Evolutionary conservation across 2,888 invertebrate genomes (phyloP).

Genomic region (Cheiracanthium punctorium): DNA sequence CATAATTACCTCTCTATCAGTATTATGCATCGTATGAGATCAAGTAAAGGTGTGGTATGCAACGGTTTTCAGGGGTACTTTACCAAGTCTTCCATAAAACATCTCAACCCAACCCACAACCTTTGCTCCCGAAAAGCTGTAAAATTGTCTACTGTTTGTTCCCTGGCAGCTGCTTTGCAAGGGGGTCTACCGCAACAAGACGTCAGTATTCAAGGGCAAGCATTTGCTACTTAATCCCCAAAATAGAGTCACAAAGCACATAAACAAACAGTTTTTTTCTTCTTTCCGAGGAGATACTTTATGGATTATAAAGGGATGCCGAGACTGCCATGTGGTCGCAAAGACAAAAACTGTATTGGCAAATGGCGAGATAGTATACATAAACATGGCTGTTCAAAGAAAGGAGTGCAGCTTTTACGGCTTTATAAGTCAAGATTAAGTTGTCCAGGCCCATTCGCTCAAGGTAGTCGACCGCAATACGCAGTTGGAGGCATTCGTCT

Average conservation of each 20-base stretch:
- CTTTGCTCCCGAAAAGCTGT: constrained; percentile 21
- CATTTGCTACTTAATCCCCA: constrained; percentile 17
- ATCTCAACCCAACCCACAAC: neutral
- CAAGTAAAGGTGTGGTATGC: neutral
- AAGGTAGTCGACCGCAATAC: constrained; percentile 47
- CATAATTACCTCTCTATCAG: too few species aligned
- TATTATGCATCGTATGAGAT: neutral
- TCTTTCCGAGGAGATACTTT: constrained; percentile 25
- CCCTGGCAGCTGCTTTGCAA: constrained; percentile 52
- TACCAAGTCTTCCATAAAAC: neutral
- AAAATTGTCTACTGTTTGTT: constrained; percentile 39
- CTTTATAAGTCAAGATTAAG: constrained; percentile 63
- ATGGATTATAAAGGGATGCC: constrained; percentile 36
- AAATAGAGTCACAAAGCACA: constrained; percentile 45
- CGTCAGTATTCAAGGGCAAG: constrained; percentile 44
- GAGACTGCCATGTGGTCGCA: neutral
- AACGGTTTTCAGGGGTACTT: neutral
- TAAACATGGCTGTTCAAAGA: constrained; percentile 15
- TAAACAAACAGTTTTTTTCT: constrained; percentile 57
- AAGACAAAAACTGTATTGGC: constrained; percentile 32
- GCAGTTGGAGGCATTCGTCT: constrained; percentile 14
- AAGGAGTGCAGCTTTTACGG: constrained; percentile 22
- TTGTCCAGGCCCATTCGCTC: constrained; percentile 13
- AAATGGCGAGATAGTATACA: constrained; percentile 3
- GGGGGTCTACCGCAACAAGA: constrained; percentile 45